phyloP scores from a whole-genome alignment of 2,888 invertebrate genomes.

The Drosophila seclusa region DNA sequence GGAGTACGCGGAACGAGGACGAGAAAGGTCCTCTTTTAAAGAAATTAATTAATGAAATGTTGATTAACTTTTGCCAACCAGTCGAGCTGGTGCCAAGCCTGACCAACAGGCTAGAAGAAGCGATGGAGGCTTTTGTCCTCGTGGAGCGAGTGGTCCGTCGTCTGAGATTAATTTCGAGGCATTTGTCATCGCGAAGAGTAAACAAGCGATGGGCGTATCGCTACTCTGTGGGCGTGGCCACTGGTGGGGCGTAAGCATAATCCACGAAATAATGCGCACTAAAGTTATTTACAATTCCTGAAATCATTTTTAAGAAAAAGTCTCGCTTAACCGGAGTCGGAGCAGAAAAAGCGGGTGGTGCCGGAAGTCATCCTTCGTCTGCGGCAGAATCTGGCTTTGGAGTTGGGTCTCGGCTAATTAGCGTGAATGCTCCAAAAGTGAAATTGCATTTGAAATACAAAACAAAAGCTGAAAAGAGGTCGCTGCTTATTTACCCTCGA shows the following conservation, averaged over 20 bases:
- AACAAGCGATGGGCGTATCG: slow-evolving; percentile 66
- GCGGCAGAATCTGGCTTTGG: slow-evolving; percentile 54
- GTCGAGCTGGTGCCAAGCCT: slow-evolving; percentile 32
- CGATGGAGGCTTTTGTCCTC: neutral
- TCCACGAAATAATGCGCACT: slow-evolving; percentile 77
- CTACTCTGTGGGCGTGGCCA: slow-evolving; percentile 35
- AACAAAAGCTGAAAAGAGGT: slow-evolving; percentile 28
- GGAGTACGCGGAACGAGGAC: slow-evolving; percentile 16
- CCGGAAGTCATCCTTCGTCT: slow-evolving; percentile 23
- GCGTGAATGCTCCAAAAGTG: slow-evolving; percentile 64
- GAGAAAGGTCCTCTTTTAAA: slow-evolving; percentile 58
- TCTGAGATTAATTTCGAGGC: slow-evolving; percentile 78
- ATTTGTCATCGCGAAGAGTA: slow-evolving; percentile 77
- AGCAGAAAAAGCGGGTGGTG: neutral
- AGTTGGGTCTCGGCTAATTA: slow-evolving; percentile 73
- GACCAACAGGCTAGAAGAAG: slow-evolving; percentile 26
- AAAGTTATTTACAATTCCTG: slow-evolving; percentile 77
- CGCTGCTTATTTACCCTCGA: slow-evolving; percentile 50
- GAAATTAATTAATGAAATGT: slow-evolving; percentile 83
- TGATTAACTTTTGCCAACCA: slow-evolving; percentile 82
- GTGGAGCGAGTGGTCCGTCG: slow-evolving; percentile 35
- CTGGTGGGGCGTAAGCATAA: slow-evolving; percentile 67
- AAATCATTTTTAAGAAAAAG: slow-evolving; percentile 69
- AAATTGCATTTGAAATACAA: slow-evolving; percentile 48
- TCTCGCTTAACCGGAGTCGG: slow-evolving; percentile 10